Conservation (phyloP, 2,888 invertebrate genomes). For the Lottia gigantea region DNA sequence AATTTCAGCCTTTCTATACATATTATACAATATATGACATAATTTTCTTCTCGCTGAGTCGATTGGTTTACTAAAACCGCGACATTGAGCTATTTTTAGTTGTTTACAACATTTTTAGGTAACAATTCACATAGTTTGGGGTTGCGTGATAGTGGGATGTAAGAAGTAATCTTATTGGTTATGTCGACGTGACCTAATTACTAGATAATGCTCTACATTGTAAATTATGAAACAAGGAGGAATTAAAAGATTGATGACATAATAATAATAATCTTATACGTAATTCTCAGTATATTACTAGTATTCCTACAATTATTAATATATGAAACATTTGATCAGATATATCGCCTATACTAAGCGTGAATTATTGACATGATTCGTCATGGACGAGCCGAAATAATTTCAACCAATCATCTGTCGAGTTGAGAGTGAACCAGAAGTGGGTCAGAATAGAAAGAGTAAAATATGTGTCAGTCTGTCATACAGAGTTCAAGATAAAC, state of each 20-base stretch:
- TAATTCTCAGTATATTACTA: background rate
- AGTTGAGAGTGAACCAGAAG: slow-evolving; percentile 29
- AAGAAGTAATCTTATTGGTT: slow-evolving; percentile 34
- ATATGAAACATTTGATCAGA: background rate
- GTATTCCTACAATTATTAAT: background rate
- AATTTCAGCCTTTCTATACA: background rate
- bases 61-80: background rate
- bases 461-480: slow-evolving; percentile 56
- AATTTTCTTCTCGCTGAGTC: background rate
- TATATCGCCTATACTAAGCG: background rate
- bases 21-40: background rate
- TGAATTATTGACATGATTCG: too few species aligned
- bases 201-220: slow-evolving; percentile 7
- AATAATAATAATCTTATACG: background rate
- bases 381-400: background rate
- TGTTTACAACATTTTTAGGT: slow-evolving; percentile 37
- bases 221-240: background rate
- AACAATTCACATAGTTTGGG: slow-evolving; percentile 20
- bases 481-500: slow-evolving; percentile 39
- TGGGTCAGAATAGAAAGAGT: slow-evolving; percentile 39
- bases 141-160: slow-evolving; percentile 22
- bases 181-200: slow-evolving; percentile 27
- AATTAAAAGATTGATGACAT: slow-evolving; percentile 11
- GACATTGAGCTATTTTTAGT: slow-evolving; percentile 40
- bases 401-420: slow-evolving; percentile 31